Percentiles rank a stretch among this genome's conserved stretches.
Evolutionary conservation across 2,888 invertebrate genomes (phyloP).

Genomic region (Bellardia pandia): DNA sequence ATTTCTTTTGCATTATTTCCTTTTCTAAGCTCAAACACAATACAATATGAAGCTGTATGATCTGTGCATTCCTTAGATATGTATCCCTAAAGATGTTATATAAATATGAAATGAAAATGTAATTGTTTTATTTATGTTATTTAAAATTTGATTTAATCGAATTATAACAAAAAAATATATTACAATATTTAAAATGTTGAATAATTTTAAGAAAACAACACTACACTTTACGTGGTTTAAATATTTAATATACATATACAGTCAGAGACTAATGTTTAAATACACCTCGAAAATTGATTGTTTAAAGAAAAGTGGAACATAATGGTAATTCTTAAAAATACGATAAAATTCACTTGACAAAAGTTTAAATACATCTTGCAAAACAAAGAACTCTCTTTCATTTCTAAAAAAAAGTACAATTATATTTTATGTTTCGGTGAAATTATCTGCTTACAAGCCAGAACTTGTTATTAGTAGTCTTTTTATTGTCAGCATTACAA

Average conservation of each 20-base stretch:
- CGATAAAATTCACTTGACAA: no score
- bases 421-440: no score
- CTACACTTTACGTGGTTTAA: neutral
- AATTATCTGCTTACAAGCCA: no score
- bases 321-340: no score
- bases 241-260: neutral
- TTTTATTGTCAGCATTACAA: no score
- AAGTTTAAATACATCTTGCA: no score
- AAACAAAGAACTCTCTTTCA: no score
- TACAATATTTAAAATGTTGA: slow-evolving; percentile 54
- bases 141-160: slow-evolving; percentile 38
- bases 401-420: no score
- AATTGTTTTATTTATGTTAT: slow-evolving; percentile 31
- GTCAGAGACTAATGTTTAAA: no score
- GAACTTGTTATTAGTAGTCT: no score
- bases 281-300: no score
- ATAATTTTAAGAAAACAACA: slow-evolving; percentile 62
- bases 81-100: slow-evolving; percentile 19
- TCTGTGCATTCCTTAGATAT: slow-evolving; percentile 45
- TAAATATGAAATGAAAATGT: neutral
- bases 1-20: slow-evolving; percentile 10
- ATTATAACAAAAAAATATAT: slow-evolving; percentile 7
- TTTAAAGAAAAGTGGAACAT: no score
- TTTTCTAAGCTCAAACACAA: slow-evolving; percentile 43
- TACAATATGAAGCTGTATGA: slow-evolving; percentile 1